A percentile compares a stretch with the other conserved stretches of the same genome.
Evolutionary conservation across 2,888 invertebrate genomes (phyloP).

Genomic region (Standfussiana lucernea): DNA sequence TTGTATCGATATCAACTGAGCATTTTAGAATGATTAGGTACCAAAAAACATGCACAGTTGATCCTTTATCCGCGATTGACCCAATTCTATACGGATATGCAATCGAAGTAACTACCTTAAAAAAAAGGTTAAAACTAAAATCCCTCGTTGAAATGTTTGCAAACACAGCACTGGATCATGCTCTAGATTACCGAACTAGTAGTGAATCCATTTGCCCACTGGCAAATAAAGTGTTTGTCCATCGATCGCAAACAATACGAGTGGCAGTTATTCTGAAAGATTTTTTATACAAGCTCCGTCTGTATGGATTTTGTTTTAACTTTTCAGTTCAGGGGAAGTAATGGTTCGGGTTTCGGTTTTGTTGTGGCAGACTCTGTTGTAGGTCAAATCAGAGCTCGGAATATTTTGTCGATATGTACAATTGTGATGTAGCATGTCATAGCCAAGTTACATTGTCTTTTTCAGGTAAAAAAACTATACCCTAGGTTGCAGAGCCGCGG

Average conservation of each 20-base stretch:
- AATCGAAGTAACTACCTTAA: constrained; percentile 37
- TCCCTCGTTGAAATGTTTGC: constrained; percentile 57
- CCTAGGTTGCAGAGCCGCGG: not conserved
- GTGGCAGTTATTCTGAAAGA: constrained; percentile 43
- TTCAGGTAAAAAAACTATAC: not conserved
- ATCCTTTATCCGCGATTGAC: constrained; percentile 6
- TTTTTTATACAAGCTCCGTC: constrained; percentile 38
- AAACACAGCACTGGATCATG: constrained; percentile 56
- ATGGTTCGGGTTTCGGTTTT: not conserved
- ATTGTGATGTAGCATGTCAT: not conserved
- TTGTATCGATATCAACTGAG: too few species aligned
- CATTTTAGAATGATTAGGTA: not conserved
- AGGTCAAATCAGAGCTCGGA: not conserved
- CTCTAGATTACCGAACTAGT: constrained; percentile 57
- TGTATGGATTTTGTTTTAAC: constrained; percentile 4
- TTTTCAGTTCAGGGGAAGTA: not conserved
- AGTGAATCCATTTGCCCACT: constrained; percentile 60
- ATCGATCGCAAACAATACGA: constrained; percentile 56
- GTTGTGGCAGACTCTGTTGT: not conserved
- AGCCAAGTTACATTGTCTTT: not conserved
- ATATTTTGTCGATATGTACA: not conserved
- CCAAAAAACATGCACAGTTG: not conserved
- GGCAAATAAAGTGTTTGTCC: constrained; percentile 58
- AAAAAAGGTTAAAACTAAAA: constrained; percentile 38
- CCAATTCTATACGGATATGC: constrained; percentile 28